phyloP scores from a whole-genome alignment of 2,113 vertebrate species.

The Crotophaga sulcirostris region DNA sequence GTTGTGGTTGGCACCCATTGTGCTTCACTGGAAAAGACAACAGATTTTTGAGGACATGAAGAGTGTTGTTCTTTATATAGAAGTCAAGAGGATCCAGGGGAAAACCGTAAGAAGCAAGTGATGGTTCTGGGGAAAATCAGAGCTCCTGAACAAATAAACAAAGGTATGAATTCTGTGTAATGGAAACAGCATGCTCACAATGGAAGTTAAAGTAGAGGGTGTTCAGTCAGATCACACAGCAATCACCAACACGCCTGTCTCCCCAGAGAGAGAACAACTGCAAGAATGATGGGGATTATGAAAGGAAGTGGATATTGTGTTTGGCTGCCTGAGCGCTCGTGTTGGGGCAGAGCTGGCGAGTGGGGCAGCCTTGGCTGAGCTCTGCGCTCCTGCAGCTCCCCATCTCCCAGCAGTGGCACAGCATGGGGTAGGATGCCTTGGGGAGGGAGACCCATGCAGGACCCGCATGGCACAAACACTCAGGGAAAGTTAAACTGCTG shows the following conservation, averaged over 20 bases:
- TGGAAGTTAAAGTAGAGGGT: background rate
- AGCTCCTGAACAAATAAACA: background rate
- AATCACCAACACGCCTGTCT: background rate
- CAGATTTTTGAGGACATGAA: background rate
- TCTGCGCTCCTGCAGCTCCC: background rate
- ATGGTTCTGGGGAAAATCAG: background rate
- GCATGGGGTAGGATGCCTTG: accelerated
- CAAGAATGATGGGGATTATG: background rate
- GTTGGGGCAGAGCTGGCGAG: background rate
- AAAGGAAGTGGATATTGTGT: background rate
- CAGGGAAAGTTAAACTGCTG: no score
- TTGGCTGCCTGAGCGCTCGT: background rate
- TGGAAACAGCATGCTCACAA: background rate
- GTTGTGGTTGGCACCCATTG: background rate
- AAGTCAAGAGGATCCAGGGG: background rate
- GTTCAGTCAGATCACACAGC: background rate
- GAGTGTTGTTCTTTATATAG: background rate
- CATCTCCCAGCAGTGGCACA: background rate
- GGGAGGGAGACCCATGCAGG: background rate
- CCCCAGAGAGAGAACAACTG: background rate
- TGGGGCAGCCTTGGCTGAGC: background rate
- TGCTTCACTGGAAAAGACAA: background rate
- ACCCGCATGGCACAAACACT: accelerated
- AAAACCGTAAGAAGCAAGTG: background rate
- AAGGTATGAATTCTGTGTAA: background rate